Evolutionary conservation across 2,888 invertebrate species (phyloP).

Genomic region (Zeuzera pyrina): DNA sequence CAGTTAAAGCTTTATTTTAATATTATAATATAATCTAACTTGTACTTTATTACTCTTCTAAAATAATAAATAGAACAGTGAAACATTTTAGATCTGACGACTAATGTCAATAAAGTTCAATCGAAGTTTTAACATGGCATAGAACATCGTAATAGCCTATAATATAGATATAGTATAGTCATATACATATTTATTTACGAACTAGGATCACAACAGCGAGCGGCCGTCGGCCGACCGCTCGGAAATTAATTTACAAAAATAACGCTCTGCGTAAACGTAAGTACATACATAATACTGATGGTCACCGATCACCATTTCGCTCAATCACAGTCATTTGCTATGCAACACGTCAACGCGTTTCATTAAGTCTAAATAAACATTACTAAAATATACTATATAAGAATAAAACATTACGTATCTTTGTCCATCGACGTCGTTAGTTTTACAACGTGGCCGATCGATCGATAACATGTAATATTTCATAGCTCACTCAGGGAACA

Average conservation of each 20-base stretch:
- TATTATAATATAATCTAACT: not conserved
- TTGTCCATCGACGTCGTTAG: too few relatives aligned
- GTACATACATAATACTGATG: not conserved
- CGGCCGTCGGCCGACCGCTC: not conserved
- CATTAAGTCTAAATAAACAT: too few relatives aligned
- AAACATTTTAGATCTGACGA: not conserved
- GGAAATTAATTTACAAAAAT: not conserved
- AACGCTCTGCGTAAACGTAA: not conserved
- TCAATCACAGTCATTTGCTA: not conserved
- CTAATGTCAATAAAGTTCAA: too few relatives aligned
- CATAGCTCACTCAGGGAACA: not conserved
- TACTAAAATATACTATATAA: too few relatives aligned
- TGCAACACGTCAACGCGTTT: not conserved
- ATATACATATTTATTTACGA: not conserved
- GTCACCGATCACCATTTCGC: not conserved
- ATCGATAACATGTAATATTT: too few relatives aligned
- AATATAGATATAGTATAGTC: too few relatives aligned
- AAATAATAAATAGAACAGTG: not conserved
- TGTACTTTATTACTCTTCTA: not conserved
- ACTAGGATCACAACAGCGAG: not conserved
- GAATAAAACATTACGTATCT: too few relatives aligned
- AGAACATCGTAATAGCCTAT: not conserved
- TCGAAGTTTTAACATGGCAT: too few relatives aligned
- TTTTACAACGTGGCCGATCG: too few relatives aligned
- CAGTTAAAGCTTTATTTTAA: not conserved